Evolutionary conservation across 37 sponge, comb jelly and placozoan species (phyloP).

Genomic region (Aplysina aerophoba): DNA sequence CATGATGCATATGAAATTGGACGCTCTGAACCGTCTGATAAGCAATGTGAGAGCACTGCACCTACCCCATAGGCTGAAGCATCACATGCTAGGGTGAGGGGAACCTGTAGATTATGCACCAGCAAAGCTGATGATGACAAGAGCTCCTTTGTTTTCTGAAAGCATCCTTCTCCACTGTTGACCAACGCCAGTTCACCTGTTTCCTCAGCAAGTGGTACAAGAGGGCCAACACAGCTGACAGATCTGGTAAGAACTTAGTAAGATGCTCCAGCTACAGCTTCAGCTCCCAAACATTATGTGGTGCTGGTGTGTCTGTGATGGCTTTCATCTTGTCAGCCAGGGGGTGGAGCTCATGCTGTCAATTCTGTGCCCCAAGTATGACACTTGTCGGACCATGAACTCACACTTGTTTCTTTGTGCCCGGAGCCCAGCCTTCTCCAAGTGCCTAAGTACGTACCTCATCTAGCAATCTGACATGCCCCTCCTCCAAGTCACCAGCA

Average conservation of each 20-base stretch:
- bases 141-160: constrained; percentile 40
- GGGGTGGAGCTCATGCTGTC: constrained; percentile 39
- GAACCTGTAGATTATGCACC: constrained; percentile 2
- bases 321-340: constrained; percentile 24
- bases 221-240: not conserved
- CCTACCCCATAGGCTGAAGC: constrained; percentile 23
- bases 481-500: constrained; percentile 8
- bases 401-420: constrained; percentile 9
- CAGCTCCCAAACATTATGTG: not conserved
- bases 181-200: constrained; percentile 44
- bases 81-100: constrained; percentile 22
- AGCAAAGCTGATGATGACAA: constrained; percentile 40
- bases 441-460: constrained; percentile 14
- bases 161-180: constrained; percentile 11
- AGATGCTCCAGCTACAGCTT: not conserved
- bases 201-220: not conserved
- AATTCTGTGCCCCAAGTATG: constrained; percentile 40
- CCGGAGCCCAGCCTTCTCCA: constrained; percentile 8
- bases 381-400: constrained; percentile 21
- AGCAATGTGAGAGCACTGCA: not conserved
- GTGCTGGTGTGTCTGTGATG: not conserved
- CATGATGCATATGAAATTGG: not conserved
- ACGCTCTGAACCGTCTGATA: not conserved
- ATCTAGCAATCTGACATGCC: not conserved
- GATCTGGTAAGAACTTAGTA: constrained; percentile 20